These are phyloP conservation scores for Ichneumoninae sp. DNA, from an alignment of 2,888 invertebrate genomes.

Conservation along the genomic window DNA sequence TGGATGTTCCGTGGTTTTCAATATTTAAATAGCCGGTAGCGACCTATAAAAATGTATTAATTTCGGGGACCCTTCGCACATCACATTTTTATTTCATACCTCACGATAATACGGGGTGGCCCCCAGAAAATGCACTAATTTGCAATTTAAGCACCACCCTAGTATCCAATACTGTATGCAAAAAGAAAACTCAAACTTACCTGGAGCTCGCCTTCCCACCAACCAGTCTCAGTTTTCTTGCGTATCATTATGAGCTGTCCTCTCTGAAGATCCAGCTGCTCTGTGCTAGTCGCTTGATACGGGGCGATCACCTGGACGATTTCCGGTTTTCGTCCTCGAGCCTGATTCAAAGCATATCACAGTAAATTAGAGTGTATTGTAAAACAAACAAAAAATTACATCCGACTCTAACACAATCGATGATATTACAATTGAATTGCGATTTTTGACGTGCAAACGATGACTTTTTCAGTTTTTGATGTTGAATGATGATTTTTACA, in stretches of 20 bases:
- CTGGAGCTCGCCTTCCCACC: constrained; percentile 99
- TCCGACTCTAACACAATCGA: constrained; percentile 3
- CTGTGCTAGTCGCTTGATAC: constrained; percentile 95
- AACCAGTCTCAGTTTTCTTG: constrained; percentile 98
- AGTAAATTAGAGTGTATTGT: background rate
- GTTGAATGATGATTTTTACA: constrained; percentile 6
- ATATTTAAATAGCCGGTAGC: no score
- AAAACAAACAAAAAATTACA: background rate
- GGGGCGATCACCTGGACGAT: constrained; percentile 97
- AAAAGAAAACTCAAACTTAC: constrained; percentile 82
- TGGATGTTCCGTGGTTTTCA: no score
- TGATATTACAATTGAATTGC: constrained; percentile 2
- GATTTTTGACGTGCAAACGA: constrained; percentile 40
- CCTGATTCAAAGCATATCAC: constrained; percentile 81
- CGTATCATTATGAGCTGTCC: constrained; percentile 98
- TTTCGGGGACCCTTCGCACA: no score
- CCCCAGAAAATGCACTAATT: no score
- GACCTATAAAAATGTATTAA: no score
- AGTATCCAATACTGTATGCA: background rate
- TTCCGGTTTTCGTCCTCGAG: constrained; percentile 92
- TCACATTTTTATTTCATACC: no score
- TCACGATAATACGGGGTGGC: no score
- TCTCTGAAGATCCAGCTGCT: constrained; percentile 95
- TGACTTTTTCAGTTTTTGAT: constrained; percentile 11
- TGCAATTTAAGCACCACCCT: no score